These are phyloP conservation scores for Sebastes wilsoni DNA, from an alignment of 2,797 vertebrate genomes.

Conservation along the genomic window DNA sequence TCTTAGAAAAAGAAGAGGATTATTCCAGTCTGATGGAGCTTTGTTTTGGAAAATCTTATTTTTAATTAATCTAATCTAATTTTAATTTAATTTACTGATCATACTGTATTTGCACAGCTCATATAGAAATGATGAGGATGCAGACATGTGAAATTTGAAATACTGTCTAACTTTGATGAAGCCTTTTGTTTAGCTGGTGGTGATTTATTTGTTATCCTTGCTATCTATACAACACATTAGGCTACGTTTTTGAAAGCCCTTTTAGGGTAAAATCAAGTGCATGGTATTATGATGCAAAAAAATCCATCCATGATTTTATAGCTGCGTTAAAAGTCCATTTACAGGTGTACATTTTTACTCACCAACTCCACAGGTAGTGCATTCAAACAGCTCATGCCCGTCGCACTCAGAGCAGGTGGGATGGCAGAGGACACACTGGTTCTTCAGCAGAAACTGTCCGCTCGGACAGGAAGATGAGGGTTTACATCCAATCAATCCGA, in stretches of 20 bases:
- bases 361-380: conserved; percentile 86
- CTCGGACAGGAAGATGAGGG: conserved; percentile 74
- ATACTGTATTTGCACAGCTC: neutral
- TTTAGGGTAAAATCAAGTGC: neutral
- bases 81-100: neutral
- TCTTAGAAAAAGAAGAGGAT: no score
- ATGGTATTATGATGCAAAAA: neutral
- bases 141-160: neutral
- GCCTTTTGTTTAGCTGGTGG: neutral
- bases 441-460: conserved; percentile 82
- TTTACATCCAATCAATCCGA: conserved; percentile 58
- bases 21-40: no score
- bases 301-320: neutral
- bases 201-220: neutral
- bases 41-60: no score
- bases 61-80: no score
- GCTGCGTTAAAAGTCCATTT: neutral
- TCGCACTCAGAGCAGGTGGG: conserved; percentile 84
- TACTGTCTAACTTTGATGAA: neutral
- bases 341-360: conserved; percentile 45
- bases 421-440: conserved; percentile 85
- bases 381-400: conserved; percentile 86
- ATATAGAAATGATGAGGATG: neutral
- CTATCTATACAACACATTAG: neutral
- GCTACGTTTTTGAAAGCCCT: neutral